A percentile compares a stretch with the other conserved stretches of the same genome.
phyloP scores from a whole-genome alignment of 2,888 invertebrate genomes.

The Pimpla rufipes region DNA sequence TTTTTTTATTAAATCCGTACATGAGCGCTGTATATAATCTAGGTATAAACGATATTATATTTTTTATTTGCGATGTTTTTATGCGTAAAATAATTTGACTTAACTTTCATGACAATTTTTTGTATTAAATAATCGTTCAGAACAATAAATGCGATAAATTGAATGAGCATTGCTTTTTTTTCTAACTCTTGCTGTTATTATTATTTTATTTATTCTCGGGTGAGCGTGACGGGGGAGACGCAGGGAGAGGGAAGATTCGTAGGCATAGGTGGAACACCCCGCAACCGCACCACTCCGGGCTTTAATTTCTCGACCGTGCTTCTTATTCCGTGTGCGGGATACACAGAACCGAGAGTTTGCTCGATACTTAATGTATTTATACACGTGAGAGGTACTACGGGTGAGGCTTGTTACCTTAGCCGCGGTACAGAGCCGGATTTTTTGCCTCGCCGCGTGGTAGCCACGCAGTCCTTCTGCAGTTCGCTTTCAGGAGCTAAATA shows the following conservation, averaged over 20 bases:
- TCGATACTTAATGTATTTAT: conserved; percentile 59
- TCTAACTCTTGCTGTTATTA: too few species aligned
- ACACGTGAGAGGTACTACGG: conserved; percentile 46
- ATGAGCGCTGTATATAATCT: too few species aligned
- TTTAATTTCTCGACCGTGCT: conserved; percentile 18
- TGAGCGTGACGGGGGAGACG: background rate
- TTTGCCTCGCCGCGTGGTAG: conserved; percentile 20
- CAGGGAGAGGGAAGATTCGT: background rate
- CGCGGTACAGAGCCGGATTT: conserved; percentile 36
- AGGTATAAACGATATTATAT: too few species aligned
- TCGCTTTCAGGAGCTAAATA: conserved; percentile 2
- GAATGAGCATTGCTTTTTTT: background rate
- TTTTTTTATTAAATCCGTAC: too few species aligned
- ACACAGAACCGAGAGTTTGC: conserved; percentile 36
- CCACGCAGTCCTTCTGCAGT: background rate
- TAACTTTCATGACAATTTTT: too few species aligned
- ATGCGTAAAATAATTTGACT: background rate
- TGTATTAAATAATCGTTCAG: background rate
- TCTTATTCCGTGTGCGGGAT: background rate
- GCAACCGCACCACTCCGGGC: conserved; percentile 10
- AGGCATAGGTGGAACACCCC: too few species aligned
- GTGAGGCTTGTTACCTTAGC: conserved; percentile 41
- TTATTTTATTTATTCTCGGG: too few species aligned
- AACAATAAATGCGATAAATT: background rate
- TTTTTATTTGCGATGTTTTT: too few species aligned